These are phyloP conservation scores for Drosophila putrida DNA, from an alignment of 2,888 invertebrate genomes.

Conservation along the genomic window DNA sequence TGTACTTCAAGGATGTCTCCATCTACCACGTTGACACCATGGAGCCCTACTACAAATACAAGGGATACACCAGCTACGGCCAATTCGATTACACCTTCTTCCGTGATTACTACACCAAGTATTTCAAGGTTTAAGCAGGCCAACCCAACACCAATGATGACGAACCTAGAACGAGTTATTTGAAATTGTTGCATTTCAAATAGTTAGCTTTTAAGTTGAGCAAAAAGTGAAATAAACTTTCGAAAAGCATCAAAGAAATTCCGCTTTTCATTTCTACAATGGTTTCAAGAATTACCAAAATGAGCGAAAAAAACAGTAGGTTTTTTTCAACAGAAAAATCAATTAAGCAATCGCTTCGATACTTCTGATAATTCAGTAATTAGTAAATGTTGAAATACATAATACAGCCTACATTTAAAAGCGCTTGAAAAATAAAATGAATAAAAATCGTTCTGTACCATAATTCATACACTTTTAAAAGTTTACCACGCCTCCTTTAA, in stretches of 20 bases:
- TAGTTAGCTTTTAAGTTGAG: conserved; percentile 50
- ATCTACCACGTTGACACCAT: conserved; percentile 88
- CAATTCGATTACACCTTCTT: conserved; percentile 78
- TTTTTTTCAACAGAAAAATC: too few species aligned
- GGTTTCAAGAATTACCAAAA: too few species aligned
- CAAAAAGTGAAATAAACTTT: conserved; percentile 69
- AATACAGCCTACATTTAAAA: too few species aligned
- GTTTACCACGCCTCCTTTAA: too few species aligned
- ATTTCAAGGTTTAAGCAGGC: conserved; percentile 56
- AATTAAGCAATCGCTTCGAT: too few species aligned
- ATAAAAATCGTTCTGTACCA: too few species aligned
- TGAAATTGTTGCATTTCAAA: conserved; percentile 15
- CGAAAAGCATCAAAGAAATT: conserved; percentile 37
- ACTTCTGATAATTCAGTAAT: too few species aligned
- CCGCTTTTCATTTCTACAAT: neutral
- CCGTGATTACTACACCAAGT: conserved; percentile 72
- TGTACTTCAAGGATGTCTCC: conserved; percentile 88
- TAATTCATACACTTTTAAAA: too few species aligned
- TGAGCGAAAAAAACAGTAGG: too few species aligned
- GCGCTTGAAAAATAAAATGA: too few species aligned
- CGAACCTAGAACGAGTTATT: conserved; percentile 23
- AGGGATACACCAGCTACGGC: conserved; percentile 73
- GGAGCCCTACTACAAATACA: conserved; percentile 73
- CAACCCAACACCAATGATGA: conserved; percentile 4
- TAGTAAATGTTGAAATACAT: too few species aligned